Evolutionary conservation across 2,797 vertebrate genomes (phyloP).

Genomic region (Lepus townsendii): DNA sequence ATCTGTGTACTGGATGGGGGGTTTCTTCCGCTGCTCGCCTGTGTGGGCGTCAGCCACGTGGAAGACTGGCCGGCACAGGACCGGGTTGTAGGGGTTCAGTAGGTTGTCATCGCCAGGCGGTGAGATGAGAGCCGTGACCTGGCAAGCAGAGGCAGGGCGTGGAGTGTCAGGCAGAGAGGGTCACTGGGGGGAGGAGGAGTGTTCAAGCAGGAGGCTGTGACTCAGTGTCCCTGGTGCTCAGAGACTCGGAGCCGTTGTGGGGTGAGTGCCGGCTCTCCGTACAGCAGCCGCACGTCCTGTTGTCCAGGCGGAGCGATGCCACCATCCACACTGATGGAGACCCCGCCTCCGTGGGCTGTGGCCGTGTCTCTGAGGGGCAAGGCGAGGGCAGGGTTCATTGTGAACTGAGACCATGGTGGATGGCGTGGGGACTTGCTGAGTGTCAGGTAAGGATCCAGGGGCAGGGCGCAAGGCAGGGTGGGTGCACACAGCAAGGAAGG

Average conservation of each 20-base stretch:
- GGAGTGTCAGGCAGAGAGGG: background rate
- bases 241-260: background rate
- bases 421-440: background rate
- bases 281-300: no score
- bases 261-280: background rate
- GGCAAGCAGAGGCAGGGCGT: background rate
- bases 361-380: accelerated
- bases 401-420: background rate
- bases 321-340: background rate
- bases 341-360: accelerated
- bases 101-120: background rate
- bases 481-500: background rate
- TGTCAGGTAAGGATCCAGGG: background rate
- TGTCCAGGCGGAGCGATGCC: background rate
- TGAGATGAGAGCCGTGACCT: background rate
- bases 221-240: background rate
- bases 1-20: background rate
- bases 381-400: background rate
- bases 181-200: background rate
- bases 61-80: background rate
- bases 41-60: background rate
- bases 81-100: background rate
- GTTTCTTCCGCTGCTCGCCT: background rate
- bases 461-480: background rate
- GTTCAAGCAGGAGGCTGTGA: background rate